Evolutionary conservation across 2,888 invertebrate species (phyloP), one percentile per base, ranked within the genome.

Genomic region (Drosophila neutralis): DNA sequence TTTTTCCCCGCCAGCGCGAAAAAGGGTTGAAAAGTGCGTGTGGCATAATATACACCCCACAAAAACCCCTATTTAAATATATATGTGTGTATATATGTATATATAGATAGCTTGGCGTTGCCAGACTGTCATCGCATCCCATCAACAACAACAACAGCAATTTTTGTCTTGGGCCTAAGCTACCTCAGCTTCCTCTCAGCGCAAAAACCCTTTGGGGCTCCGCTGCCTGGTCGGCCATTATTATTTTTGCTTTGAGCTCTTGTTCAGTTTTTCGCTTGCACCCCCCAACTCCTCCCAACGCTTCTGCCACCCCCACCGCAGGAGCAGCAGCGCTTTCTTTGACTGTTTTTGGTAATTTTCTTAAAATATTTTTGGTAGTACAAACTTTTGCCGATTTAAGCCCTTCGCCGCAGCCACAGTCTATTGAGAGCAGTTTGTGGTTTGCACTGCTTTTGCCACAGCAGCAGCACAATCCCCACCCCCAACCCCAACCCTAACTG

Each of bases 1-100:
- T 79, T 82, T 82, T 84, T 82, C 87, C 89, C 89, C 87, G 87
- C 87, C 87, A 75, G 82, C 82, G 78, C 83, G 60, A 83, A 88
- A 77, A 87, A 88, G 86, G 88, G 86, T 85, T 88, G 86, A 83
- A 88, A 82, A 83, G 86, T 87, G 88, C 88, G 88, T 87, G 67
- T 78, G 82, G 75, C 68, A 33, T 52, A 53, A 67, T 62, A 69
- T 69, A 76, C 82, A 80, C 75, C 73, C 86, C 75, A 69, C 45
- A 45, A 45, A 24, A 45, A 69, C 63, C 51, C 51, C 57, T 64
- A 59, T 59, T 68, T 68, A 54, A 59, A 60, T 45, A 69, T 38
- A 73, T 40, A 53, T 51, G 18, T 36, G 36, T 42, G 64, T 40
- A 75, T 38, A 54, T 45, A 56, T n/a, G 27, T 13, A 49, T 40